These are phyloP conservation scores for Polietes domitor DNA, from an alignment of 2,888 invertebrate species.

Conservation along the genomic window DNA sequence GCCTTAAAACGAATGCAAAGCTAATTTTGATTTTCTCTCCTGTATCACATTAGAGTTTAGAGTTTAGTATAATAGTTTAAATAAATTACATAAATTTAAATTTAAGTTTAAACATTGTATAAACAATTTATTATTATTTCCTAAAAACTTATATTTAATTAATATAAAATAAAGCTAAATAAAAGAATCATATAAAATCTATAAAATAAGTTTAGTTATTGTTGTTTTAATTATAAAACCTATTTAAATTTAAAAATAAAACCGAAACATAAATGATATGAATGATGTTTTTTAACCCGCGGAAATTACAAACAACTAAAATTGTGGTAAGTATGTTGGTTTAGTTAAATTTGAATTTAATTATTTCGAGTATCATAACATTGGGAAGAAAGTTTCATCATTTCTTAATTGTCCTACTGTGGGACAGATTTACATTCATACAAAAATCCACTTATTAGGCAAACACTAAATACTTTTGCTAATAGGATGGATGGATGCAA, in stretches of 20 bases:
- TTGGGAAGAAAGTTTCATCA: no score
- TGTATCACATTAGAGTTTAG: neutral
- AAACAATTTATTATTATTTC: constrained; percentile 6
- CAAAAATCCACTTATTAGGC: no score
- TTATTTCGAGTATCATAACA: no score
- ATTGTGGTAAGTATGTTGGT: no score
- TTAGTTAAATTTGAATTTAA: no score
- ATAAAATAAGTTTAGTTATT: constrained; percentile 56
- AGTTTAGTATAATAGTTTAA: neutral
- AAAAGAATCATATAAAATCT: neutral
- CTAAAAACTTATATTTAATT: constrained; percentile 21
- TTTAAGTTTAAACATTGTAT: neutral
- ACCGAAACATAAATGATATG: constrained; percentile 1
- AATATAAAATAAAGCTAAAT: constrained; percentile 33
- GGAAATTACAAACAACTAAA: no score
- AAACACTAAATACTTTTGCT: no score
- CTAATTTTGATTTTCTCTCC: neutral
- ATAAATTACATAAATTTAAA: neutral
- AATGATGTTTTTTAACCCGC: constrained; percentile 14
- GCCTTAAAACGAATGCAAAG: neutral
- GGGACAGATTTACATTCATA: no score
- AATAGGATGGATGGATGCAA: no score
- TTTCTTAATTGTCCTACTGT: no score
- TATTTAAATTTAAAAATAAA: neutral
- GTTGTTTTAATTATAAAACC: constrained; percentile 55